Conservation (phyloP, 2,888 invertebrate genomes). For the Pogonocherus hispidulus region DNA sequence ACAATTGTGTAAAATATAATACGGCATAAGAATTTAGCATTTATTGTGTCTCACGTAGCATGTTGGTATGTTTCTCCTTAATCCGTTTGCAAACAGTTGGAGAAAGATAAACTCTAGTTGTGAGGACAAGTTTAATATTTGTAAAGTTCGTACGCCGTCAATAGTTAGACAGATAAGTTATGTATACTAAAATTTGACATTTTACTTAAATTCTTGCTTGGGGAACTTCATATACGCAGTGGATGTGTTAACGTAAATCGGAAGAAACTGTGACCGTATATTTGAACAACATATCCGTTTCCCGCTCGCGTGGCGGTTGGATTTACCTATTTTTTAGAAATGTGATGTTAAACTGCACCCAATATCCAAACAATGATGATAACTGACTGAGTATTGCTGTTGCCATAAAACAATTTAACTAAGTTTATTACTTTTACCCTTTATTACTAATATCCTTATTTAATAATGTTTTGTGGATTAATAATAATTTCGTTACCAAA, state of each 20-base stretch:
- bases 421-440: background rate
- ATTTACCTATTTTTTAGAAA: constrained; percentile 44
- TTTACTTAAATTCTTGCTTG: constrained; percentile 33
- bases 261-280: constrained; percentile 57
- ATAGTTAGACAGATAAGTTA: constrained; percentile 31
- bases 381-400: constrained; percentile 11
- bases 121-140: constrained; percentile 37
- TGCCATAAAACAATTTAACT: background rate
- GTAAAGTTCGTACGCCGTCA: constrained; percentile 40
- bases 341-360: constrained; percentile 44
- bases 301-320: constrained; percentile 54
- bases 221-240: constrained; percentile 41
- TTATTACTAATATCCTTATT: background rate
- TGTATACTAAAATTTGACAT: constrained; percentile 15
- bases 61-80: constrained; percentile 18
- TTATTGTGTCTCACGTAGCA: constrained; percentile 27
- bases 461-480: background rate
- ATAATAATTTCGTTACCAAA: background rate
- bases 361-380: constrained; percentile 40
- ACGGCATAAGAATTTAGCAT: background rate
- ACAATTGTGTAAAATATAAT: constrained; percentile 30
- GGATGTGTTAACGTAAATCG: constrained; percentile 53
- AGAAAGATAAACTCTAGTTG: constrained; percentile 22
- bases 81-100: constrained; percentile 18
- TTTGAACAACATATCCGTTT: constrained; percentile 64